Percentiles rank a stretch among this genome's conserved stretches.
Conservation (phyloP, 2,888 invertebrate genomes). For the Agapetus fuscipes region DNA sequence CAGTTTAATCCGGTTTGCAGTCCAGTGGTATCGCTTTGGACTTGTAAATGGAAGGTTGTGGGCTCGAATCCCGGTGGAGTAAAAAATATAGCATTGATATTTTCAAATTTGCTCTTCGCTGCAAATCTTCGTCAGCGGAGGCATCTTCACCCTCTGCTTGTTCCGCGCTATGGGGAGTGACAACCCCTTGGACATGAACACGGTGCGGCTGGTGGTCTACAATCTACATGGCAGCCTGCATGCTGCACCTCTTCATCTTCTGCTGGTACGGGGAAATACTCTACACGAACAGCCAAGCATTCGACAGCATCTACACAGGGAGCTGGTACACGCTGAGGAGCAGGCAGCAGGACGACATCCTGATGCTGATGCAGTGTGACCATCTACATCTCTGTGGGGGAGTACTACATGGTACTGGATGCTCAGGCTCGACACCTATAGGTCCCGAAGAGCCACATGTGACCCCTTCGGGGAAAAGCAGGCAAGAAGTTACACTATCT, state of each 20-base stretch:
- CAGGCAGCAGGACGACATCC: constrained; percentile 1
- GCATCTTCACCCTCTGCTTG: too few species aligned
- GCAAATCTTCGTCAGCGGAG: too few species aligned
- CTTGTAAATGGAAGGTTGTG: too few species aligned
- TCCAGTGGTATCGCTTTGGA: too few species aligned
- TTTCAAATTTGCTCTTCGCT: too few species aligned
- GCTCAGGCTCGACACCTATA: constrained; percentile 5
- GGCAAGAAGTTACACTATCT: too few species aligned
- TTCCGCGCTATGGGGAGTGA: too few species aligned
- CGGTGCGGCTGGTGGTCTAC: constrained; percentile 1
- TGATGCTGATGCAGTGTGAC: constrained; percentile 2
- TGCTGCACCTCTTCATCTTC: constrained; percentile 7
- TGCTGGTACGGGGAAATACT: constrained; percentile 11
- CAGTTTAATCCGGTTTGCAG: too few species aligned
- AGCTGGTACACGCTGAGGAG: constrained; percentile 2
- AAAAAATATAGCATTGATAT: too few species aligned
- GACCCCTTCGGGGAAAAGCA: too few species aligned
- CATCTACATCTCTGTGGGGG: constrained; percentile 4
- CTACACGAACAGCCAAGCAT: constrained; percentile 1
- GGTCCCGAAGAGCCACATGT: too few species aligned
- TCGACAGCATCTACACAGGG: constrained; percentile 2
- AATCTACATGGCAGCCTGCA: background rate
- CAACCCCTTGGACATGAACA: constrained; percentile 2
- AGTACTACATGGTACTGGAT: constrained; percentile 1
- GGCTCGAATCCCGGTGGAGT: too few species aligned